Conservation (phyloP, 2,888 invertebrate species). For the Disparrhopalites patrizii region DNA sequence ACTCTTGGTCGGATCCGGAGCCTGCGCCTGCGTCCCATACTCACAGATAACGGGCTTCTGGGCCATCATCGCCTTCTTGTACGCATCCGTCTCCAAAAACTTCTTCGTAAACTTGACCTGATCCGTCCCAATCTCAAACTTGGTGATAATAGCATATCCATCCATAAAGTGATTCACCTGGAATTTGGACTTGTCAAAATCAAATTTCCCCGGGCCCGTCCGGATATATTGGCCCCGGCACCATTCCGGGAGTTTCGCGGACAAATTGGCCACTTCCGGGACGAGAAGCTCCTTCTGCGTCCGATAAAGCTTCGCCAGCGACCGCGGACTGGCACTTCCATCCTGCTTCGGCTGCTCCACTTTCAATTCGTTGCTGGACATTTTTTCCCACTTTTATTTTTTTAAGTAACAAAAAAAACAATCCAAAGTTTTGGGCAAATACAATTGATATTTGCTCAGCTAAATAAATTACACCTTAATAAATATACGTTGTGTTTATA, state of each 20-base stretch:
- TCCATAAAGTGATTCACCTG: slow-evolving; percentile 55
- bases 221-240: slow-evolving; percentile 53
- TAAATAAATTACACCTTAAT: too few species aligned
- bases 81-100: slow-evolving; percentile 54
- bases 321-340: slow-evolving; percentile 17
- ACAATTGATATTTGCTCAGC: too few species aligned
- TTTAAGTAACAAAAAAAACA: too few species aligned
- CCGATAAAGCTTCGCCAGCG: slow-evolving; percentile 22
- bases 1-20: slow-evolving; percentile 56
- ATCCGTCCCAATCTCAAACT: slow-evolving; percentile 49
- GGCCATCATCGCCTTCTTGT: slow-evolving; percentile 53
- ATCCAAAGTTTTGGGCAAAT: too few species aligned
- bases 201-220: slow-evolving; percentile 56
- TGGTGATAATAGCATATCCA: slow-evolving; percentile 54
- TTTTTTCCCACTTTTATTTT: too few species aligned
- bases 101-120: slow-evolving; percentile 50
- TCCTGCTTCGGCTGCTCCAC: neutral
- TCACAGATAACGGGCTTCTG: slow-evolving; percentile 54
- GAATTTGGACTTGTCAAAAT: slow-evolving; percentile 51
- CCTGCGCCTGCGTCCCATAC: slow-evolving; percentile 54
- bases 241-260: slow-evolving; percentile 52
- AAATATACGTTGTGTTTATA: too few species aligned
- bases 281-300: slow-evolving; percentile 21
- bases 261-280: slow-evolving; percentile 15
- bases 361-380: slow-evolving; percentile 14